phyloP scores from a whole-genome alignment of 2,113 vertebrate species.

The Arothron firmamentum region DNA sequence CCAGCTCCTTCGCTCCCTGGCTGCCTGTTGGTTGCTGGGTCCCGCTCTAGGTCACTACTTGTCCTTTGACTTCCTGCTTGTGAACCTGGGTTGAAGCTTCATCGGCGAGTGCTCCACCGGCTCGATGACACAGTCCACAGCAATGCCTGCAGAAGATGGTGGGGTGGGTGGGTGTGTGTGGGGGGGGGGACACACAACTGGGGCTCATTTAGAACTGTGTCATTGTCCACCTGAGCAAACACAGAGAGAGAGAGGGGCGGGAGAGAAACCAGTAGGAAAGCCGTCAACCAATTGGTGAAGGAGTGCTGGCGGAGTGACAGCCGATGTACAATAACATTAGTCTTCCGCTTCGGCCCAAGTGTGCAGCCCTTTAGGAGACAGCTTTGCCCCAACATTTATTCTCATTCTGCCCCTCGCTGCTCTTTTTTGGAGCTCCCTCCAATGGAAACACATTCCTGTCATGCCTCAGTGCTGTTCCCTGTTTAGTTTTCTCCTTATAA shows the following conservation, averaged over 20 bases:
- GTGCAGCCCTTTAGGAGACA: constrained; percentile 85
- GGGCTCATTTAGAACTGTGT: constrained; percentile 91
- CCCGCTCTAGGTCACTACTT: constrained; percentile 22
- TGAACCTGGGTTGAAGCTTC: constrained; percentile 75
- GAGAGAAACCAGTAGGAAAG: constrained; percentile 64
- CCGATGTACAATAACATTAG: constrained; percentile 95
- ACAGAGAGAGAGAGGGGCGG: constrained; percentile 48
- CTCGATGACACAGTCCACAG: constrained; percentile 89
- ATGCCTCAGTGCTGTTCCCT: constrained; percentile 95
- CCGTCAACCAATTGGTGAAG: constrained; percentile 84
- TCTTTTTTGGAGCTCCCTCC: constrained; percentile 82
- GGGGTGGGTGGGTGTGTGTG: too few relatives aligned
- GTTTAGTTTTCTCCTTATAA: constrained; percentile 99
- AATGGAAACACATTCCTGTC: constrained; percentile 98
- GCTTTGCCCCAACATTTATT: constrained; percentile 80
- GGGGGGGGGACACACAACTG: constrained; percentile 72
- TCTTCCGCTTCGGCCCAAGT: constrained; percentile 88
- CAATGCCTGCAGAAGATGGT: constrained; percentile 77
- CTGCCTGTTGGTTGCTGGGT: constrained; percentile 18
- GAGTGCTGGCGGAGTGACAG: constrained; percentile 87
- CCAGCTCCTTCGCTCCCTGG: constrained; percentile 16
- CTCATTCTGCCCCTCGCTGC: constrained; percentile 57
- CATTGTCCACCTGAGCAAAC: constrained; percentile 99
- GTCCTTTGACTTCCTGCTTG: constrained; percentile 63
- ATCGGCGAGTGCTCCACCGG: constrained; percentile 84